Conservation (phyloP, 2,113 vertebrate genomes). For the Cygnus buccinator region DNA sequence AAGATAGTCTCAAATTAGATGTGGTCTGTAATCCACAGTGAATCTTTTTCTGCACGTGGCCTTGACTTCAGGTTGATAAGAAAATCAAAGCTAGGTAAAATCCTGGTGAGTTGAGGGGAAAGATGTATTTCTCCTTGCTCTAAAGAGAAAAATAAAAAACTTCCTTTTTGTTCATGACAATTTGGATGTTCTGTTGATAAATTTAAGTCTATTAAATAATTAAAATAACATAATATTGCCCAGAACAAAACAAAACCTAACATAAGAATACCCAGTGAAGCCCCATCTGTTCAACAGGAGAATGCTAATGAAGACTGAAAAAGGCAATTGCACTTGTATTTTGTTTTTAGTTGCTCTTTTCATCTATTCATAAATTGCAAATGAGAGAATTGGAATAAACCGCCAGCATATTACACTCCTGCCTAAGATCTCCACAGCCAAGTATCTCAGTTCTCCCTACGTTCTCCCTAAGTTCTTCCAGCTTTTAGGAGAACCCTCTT, state of each 20-base stretch:
- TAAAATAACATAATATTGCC: not conserved
- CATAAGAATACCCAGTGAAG: slow-evolving; percentile 17
- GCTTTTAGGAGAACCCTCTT: not conserved
- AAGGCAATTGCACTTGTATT: slow-evolving; percentile 33
- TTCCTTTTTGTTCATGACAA: not conserved
- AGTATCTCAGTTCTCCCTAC: not conserved
- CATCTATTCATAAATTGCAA: slow-evolving; percentile 52
- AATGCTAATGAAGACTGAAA: slow-evolving; percentile 58
- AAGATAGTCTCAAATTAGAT: not conserved
- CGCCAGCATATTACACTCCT: not conserved
- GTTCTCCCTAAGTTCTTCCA: not conserved
- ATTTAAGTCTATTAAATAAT: not conserved
- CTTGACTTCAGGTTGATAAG: not conserved
- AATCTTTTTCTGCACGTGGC: not conserved
- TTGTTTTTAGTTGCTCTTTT: slow-evolving; percentile 50
- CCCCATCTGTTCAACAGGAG: slow-evolving; percentile 53
- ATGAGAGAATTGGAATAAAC: slow-evolving; percentile 22
- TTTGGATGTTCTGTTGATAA: not conserved
- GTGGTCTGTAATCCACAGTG: not conserved
- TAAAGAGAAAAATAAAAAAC: not conserved
- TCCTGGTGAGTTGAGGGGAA: not conserved
- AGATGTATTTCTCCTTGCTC: not conserved
- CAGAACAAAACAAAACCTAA: slow-evolving; percentile 27
- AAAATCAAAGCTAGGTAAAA: not conserved
- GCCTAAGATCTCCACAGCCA: not conserved